phyloP scores from a whole-genome alignment of 2,888 invertebrate genomes.

The Meloe dianella region DNA sequence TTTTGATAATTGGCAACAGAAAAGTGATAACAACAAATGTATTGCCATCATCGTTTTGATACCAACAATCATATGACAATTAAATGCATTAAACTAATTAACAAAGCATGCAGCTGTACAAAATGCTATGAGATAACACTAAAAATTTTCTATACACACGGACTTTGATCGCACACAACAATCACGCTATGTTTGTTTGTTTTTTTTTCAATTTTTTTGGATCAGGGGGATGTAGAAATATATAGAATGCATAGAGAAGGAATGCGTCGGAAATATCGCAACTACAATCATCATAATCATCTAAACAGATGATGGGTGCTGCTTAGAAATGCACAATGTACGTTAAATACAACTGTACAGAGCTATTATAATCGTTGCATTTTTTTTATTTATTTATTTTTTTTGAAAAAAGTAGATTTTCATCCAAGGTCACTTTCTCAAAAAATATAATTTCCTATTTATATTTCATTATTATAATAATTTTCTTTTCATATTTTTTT shows the following conservation, averaged over 20 bases:
- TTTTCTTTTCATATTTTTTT: constrained; percentile 29
- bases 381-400: constrained; percentile 20
- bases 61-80: constrained; percentile 19
- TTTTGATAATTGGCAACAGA: not conserved
- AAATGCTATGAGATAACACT: constrained; percentile 56
- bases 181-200: no score
- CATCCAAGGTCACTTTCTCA: constrained; percentile 61
- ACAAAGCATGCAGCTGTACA: constrained; percentile 60
- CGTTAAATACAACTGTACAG: constrained; percentile 39
- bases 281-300: constrained; percentile 6
- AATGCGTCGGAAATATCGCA: constrained; percentile 50
- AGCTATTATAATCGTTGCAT: constrained; percentile 47
- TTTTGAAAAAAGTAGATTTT: constrained; percentile 53
- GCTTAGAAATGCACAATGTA: constrained; percentile 47
- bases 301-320: constrained; percentile 10
- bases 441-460: constrained; percentile 58
- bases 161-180: constrained; percentile 36
- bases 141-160: constrained; percentile 47
- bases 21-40: not conserved
- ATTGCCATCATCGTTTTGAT: not conserved
- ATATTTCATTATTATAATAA: no score
- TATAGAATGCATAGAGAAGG: constrained; percentile 57
- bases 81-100: constrained; percentile 47
- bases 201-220: constrained; percentile 35
- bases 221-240: constrained; percentile 49